Percentiles rank a stretch among this genome's conserved stretches.
These are phyloP conservation scores for Cephus pulcher DNA, from an alignment of 2,888 invertebrate genomes.

Conservation along the genomic window DNA sequence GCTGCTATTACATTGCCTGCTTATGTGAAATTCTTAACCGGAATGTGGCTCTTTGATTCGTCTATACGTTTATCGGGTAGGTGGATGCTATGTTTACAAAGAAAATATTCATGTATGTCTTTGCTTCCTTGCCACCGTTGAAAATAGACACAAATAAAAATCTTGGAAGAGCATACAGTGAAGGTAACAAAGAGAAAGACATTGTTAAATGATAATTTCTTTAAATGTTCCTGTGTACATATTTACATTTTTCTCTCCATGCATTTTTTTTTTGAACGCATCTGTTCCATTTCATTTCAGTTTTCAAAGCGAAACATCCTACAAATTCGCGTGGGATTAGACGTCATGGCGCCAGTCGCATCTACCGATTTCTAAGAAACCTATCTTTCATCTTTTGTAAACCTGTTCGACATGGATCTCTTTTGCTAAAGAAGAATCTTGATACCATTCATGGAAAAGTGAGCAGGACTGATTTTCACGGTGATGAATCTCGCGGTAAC, in stretches of 20 bases:
- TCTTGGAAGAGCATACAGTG: neutral
- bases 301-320: neutral
- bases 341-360: neutral
- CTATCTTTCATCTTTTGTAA: neutral
- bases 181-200: neutral
- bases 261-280: neutral
- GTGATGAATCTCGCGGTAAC: neutral
- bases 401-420: neutral
- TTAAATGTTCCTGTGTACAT: neutral
- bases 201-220: neutral
- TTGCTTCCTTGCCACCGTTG: neutral
- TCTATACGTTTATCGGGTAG: neutral
- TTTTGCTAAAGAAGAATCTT: neutral
- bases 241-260: neutral
- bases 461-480: neutral
- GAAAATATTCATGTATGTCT: neutral
- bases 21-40: neutral
- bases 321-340: neutral
- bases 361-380: neutral
- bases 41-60: neutral
- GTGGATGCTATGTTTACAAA: neutral
- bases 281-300: neutral
- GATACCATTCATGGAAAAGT: neutral
- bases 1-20: neutral
- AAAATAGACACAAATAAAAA: neutral